Base-by-base conservation (phyloP, 2,888 invertebrate species). In the Drosophila tanythrix region DNA sequence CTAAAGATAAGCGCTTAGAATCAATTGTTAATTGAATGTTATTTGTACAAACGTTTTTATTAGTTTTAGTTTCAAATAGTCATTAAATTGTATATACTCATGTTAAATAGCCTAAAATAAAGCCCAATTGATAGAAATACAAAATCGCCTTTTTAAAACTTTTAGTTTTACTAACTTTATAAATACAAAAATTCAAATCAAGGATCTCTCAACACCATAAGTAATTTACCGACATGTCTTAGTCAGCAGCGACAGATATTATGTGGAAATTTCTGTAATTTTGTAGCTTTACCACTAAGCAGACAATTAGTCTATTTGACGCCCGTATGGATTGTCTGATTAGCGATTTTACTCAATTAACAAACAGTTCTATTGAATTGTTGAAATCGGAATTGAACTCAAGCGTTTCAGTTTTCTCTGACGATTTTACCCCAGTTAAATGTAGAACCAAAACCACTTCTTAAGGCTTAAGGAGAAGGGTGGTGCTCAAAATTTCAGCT, bases 1-100 rank as follows among this genome's bases (percentile, higher is more conserved):
- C 5, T 79, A 10, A 75, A 79, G 36, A 51, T 68, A 13, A 72
- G 69, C 31, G 82, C 84, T 33, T 87, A 89, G 67, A 29, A 40
- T 31, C 5, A 33, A 36, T 56, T 62, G 52, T 71, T 33, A n/a
- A 36, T 33, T 31, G 10, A 50, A 63, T 53, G 62, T 46, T 73
- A 58, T 60, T 46, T 83, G 74, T 88, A 88, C 64, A 85, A 73
- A 59, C 46, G 53, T 27, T 21, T 27, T 21, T 43, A 58, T 53
- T 52, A 60, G 57, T 64, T 58, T 18, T 35, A 21, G 36, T 52
- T 1, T 8, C 8, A 33, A 68, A 58, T 69, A 69, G 57, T 43
- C 25, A 13, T 31, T 35, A 31, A 29, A 31, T n/a, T 67, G 68
- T 36, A 67, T 2, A 43, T 25, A 43, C 10, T 29, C 8, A 27